Base-by-base conservation (phyloP, 2,888 invertebrate genomes). In the Drosophila mimica region DNA sequence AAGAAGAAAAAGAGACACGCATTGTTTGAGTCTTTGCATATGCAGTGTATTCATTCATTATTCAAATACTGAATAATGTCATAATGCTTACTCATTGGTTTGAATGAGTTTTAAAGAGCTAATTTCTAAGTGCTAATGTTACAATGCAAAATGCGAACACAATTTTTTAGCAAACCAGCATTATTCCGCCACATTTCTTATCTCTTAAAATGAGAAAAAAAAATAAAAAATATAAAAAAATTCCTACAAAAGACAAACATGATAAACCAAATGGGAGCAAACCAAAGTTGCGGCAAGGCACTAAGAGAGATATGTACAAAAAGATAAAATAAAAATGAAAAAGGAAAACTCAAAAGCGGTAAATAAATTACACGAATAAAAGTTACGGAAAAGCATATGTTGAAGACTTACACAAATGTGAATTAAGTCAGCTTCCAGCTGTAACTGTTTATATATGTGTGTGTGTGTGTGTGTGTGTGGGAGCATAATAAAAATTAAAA, bases 401-500 rank as follows among this genome's bases (percentile, higher is more conserved):
- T 48, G 6, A 65, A 62, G 38, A 46, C 66, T 70, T 7, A 67
- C 3, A 57, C 30, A 30, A 60, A 67, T 63, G 58, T 33, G 57
- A 70, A 48, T 65, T 48, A 74, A 73, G 46, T 60, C 67, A 66
- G 54, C 76, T 71, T 34, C 20, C 56, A 52, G 36, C 4, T 43
- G 31, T 25, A 43, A n/a, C 3, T 49, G 33, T 57, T 46, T 36
- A 36, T 33, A 9, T 72, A 51, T 48, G 59, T 48, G 59, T 72
- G 54, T 43, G 59, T 72, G 54, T 43, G 59, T 72, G 54, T 48
- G 59, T 72, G 54, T 48, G 59, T 38, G 59, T 15, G 34, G 17
- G 53, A 70, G 63, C 81, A 40, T 64, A 67, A 75, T 64, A 64
- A 64, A 66, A 79, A 79, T 75, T 64, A 79, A 79, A 76, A 76